These are phyloP conservation scores for Syrrhaptes paradoxus DNA, from an alignment of 2,113 vertebrate species.

Conservation along the genomic window DNA sequence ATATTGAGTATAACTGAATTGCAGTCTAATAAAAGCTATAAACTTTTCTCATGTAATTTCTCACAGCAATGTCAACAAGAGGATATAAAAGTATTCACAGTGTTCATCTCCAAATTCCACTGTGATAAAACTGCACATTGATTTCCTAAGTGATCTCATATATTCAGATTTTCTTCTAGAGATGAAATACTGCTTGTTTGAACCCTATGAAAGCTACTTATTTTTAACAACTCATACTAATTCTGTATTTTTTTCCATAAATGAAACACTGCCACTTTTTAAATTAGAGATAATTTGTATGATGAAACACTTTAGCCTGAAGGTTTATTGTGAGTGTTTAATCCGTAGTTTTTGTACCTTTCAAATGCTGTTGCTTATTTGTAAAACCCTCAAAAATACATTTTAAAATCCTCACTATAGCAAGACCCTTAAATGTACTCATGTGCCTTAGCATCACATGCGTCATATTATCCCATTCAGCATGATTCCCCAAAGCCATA, in stretches of 20 bases:
- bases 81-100: conserved; percentile 11
- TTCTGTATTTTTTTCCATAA: background rate
- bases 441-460: background rate
- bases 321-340: background rate
- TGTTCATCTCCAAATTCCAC: background rate
- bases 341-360: background rate
- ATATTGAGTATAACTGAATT: background rate
- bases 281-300: background rate
- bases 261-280: background rate
- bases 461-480: background rate
- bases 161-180: background rate
- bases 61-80: conserved; percentile 1
- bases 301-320: background rate
- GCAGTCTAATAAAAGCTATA: conserved; percentile 15
- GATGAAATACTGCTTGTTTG: background rate
- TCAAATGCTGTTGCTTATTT: background rate
- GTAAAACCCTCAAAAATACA: background rate
- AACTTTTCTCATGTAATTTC: background rate
- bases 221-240: background rate
- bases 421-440: background rate
- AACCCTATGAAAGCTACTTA: background rate
- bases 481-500: background rate
- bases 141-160: background rate
- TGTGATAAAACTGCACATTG: background rate
- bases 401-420: background rate